phyloP scores from a whole-genome alignment of 2,888 invertebrate genomes.

The Kuschelorhynchus macadamiae region DNA sequence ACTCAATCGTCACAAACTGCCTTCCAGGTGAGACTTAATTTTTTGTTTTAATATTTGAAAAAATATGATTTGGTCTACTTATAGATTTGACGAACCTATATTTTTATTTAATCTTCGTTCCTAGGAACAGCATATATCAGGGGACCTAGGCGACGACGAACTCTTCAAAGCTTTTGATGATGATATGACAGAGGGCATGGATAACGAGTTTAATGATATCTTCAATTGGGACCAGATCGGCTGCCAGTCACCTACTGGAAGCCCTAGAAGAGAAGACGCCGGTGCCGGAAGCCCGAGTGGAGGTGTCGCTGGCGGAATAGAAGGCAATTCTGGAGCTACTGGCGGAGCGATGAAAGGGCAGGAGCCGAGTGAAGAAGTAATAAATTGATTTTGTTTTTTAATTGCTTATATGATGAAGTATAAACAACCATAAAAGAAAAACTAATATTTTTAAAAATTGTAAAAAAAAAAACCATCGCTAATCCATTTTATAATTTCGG shows the following conservation, averaged over 20 bases:
- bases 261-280: conserved; percentile 54
- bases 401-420: not conserved
- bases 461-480: too few species aligned
- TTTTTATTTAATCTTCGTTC: not conserved
- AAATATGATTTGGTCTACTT: not conserved
- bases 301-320: conserved; percentile 64
- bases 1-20: conserved; percentile 86
- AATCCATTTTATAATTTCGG: too few species aligned
- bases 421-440: too few species aligned
- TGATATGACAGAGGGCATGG: conserved; percentile 69
- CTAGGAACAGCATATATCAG: conserved; percentile 76
- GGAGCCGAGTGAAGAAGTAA: conserved; percentile 63
- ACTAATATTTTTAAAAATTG: too few species aligned
- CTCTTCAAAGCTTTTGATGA: conserved; percentile 73
- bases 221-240: conserved; percentile 76
- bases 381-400: not conserved
- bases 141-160: conserved; percentile 78
- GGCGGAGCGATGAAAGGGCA: conserved; percentile 66
- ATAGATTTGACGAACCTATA: not conserved
- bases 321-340: conserved; percentile 67
- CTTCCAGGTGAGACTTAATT: conserved; percentile 67
- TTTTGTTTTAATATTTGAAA: too few species aligned
- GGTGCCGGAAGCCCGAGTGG: conserved; percentile 71
- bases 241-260: conserved; percentile 72
- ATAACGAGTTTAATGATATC: conserved; percentile 84